These are phyloP conservation scores for Suncus etruscus DNA, from an alignment of 2,113 vertebrate genomes.

Conservation along the genomic window DNA sequence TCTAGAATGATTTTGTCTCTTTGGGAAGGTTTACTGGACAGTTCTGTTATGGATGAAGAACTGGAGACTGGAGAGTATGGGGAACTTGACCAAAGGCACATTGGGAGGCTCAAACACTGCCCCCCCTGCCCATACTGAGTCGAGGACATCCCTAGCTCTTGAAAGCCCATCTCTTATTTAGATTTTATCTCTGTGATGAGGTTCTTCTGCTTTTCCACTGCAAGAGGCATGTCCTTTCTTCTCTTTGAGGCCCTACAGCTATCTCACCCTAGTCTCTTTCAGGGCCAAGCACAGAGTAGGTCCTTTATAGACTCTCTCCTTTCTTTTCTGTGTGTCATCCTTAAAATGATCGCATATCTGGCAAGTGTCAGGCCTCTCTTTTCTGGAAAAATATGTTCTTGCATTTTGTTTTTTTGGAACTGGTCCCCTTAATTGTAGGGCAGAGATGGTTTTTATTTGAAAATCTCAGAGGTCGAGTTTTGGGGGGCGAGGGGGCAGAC, in stretches of 20 bases:
- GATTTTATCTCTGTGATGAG: background rate
- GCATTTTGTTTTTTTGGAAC: no score
- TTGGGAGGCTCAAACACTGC: background rate
- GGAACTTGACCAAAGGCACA: background rate
- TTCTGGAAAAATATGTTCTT: no score
- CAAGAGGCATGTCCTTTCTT: background rate
- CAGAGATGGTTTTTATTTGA: constrained; percentile 63
- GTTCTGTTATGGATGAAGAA: background rate
- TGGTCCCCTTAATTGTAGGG: background rate
- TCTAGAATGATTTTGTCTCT: fast-evolving
- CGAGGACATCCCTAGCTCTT: background rate
- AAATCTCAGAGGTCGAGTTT: background rate
- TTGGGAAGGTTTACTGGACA: background rate
- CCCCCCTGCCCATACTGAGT: fast-evolving
- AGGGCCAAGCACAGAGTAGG: background rate
- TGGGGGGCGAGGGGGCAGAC: no score
- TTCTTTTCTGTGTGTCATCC: no score
- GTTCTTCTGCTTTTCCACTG: background rate
- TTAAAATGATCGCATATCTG: no score
- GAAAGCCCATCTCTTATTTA: no score
- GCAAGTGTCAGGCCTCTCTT: no score
- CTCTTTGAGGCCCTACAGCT: background rate
- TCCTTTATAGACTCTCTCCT: background rate
- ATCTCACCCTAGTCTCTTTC: background rate
- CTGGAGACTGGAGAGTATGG: background rate